Evolutionary conservation across 53 echinoderm and acorn worm genomes (phyloP), one percentile per base, ranked within the genome.

Genomic region (Holothuria leucospilota): DNA sequence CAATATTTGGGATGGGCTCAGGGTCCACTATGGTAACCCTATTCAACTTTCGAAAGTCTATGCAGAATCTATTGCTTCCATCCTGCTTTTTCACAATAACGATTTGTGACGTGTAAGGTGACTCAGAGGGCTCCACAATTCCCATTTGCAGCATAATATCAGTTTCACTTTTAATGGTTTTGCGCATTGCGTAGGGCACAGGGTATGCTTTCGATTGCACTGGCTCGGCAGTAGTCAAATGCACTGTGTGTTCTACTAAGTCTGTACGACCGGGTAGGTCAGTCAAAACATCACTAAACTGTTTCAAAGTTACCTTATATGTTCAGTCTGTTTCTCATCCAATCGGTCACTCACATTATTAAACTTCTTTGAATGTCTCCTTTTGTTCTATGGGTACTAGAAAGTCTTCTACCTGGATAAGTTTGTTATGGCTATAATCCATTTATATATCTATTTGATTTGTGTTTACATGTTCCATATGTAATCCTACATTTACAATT

Each of bases 1-100:
- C 88, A 0, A 69, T 38, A 69, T 85, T 88, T 70, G 91, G 88
- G 13, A 91, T 85, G 3, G 91, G 91, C 64, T 91, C 88, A 30
- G 85, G 88, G 51, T 88, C 91, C 29, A 88, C 84, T 9, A 78
- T 38, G 6, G 87, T 91, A 20, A 88, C 52, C 24, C 65, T 67
- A n/a, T n/a, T n/a, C n/a, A n/a, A n/a, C n/a, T n/a, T n/a, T n/a
- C n/a, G n/a, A n/a, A n/a, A n/a, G n/a, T n/a, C n/a, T n/a, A n/a
- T n/a, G n/a, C n/a, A n/a, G n/a, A n/a, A n/a, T n/a, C n/a, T n/a
- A n/a, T n/a, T n/a, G n/a, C n/a, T n/a, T n/a, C n/a, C n/a, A n/a
- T n/a, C n/a, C n/a, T n/a, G 64, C 11, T 63, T 63, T 26, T 63
- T 63, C 23, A 63, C 64, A n/a, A 63, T 63, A 7, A 63, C 64